Conservation (phyloP, 2,888 invertebrate species). For the Erebia ligea region DNA sequence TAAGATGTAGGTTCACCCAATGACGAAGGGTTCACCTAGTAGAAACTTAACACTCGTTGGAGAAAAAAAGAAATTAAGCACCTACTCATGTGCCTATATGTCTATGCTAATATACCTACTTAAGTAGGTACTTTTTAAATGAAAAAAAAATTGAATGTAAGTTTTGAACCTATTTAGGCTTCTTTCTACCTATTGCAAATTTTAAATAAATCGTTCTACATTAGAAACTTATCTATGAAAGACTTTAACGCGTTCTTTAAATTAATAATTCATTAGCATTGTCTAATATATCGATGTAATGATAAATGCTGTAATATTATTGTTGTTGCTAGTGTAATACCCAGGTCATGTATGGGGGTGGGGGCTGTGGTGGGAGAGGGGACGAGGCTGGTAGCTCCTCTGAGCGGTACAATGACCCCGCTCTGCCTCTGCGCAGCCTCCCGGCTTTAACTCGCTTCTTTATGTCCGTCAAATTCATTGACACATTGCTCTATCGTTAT, state of each 20-base stretch:
- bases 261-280: conserved; percentile 10
- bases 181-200: conserved; percentile 2
- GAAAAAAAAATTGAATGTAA: too few species aligned
- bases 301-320: conserved; percentile 27
- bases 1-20: too few species aligned
- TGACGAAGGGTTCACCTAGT: too few species aligned
- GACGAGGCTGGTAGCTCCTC: conserved; percentile 63
- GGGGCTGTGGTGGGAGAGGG: conserved; percentile 48
- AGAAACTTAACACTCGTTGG: too few species aligned
- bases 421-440: conserved; percentile 63
- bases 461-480: conserved; percentile 62
- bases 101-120: too few species aligned
- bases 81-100: too few species aligned
- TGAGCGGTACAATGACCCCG: conserved; percentile 72
- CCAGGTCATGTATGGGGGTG: conserved; percentile 36
- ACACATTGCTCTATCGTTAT: conserved; percentile 35
- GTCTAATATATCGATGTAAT: conserved; percentile 15
- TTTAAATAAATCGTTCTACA: conserved; percentile 6
- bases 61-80: too few species aligned
- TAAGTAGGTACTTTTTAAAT: not conserved
- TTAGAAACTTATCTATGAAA: conserved; percentile 14
- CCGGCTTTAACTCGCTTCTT: conserved; percentile 55
- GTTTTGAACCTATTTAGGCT: not conserved
- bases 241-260: conserved; percentile 22
- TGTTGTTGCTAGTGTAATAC: conserved; percentile 33